These are phyloP conservation scores for Oscheius sp. DNA, from an alignment of 2,888 invertebrate species.

Conservation along the genomic window DNA sequence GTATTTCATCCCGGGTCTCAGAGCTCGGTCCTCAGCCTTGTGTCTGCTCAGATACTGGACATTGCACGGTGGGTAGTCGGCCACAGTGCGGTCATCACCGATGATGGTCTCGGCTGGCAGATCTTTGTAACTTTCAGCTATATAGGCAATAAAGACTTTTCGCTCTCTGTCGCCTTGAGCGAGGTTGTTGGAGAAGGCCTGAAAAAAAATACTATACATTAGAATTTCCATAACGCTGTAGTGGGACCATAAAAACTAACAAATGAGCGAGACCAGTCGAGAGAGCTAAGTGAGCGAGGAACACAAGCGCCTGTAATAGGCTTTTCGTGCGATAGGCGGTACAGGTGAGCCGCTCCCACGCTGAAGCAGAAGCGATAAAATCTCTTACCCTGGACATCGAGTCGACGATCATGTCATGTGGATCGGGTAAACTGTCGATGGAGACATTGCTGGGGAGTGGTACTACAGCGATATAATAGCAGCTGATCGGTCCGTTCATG, in stretches of 20 bases:
- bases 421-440: conserved; percentile 60
- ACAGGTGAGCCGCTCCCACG: no score
- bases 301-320: conserved; percentile 60
- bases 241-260: background rate
- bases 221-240: no score
- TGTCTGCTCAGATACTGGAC: conserved; percentile 66
- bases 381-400: conserved; percentile 44
- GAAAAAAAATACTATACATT: background rate
- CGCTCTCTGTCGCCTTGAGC: conserved; percentile 54
- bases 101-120: conserved; percentile 66
- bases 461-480: conserved; percentile 72
- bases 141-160: conserved; percentile 70
- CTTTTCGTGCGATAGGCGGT: conserved; percentile 36
- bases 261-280: background rate
- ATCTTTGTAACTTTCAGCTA: conserved; percentile 70
- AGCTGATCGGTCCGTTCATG: conserved; percentile 72
- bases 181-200: conserved; percentile 66
- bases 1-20: conserved; percentile 66
- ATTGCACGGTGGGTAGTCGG: conserved; percentile 63
- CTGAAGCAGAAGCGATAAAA: no score
- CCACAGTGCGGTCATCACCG: conserved; percentile 63
- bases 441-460: conserved; percentile 68
- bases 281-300: background rate
- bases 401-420: conserved; percentile 68
- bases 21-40: conserved; percentile 62